These are phyloP conservation scores for Lophius americanus DNA, from an alignment of 2,797 vertebrate genomes.

Conservation along the genomic window DNA sequence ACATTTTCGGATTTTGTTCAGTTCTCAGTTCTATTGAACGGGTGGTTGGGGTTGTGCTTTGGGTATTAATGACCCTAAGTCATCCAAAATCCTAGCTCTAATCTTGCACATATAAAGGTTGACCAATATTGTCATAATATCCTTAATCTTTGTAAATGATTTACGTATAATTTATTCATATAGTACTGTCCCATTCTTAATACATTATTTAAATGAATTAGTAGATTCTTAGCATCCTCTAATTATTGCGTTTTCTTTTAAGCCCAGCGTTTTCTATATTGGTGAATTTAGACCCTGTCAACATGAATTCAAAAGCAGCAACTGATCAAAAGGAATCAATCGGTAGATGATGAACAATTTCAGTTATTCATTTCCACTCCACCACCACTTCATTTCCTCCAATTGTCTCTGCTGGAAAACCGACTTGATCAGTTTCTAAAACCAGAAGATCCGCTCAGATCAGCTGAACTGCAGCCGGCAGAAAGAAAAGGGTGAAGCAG, in stretches of 20 bases:
- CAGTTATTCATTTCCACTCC: slow-evolving; percentile 9
- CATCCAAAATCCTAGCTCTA: neutral
- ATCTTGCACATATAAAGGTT: slow-evolving; percentile 11
- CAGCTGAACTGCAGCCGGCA: slow-evolving; percentile 22
- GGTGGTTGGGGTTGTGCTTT: neutral
- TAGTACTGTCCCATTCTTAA: neutral
- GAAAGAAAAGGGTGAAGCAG: slow-evolving; percentile 19
- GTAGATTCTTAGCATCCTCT: neutral
- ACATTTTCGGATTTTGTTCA: neutral
- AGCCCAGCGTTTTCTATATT: too few relatives aligned
- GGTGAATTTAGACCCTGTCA: slow-evolving; percentile 26
- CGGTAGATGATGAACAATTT: slow-evolving; percentile 33
- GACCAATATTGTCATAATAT: neutral
- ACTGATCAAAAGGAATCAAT: slow-evolving; percentile 36
- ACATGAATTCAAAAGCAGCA: slow-evolving; percentile 37
- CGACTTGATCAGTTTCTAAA: slow-evolving; percentile 45
- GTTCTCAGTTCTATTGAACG: neutral
- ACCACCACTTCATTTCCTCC: neutral
- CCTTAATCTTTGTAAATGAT: neutral
- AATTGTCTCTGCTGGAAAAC: slow-evolving; percentile 25
- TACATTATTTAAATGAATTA: slow-evolving; percentile 1
- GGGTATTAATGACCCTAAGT: slow-evolving; percentile 5
- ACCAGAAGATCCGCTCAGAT: slow-evolving; percentile 29
- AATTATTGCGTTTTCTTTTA: slow-evolving; percentile 7
- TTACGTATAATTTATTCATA: neutral